A percentile compares a stretch with the other conserved stretches of the same genome.
These are phyloP conservation scores for Saimiri boliviensis DNA, from an alignment of 2,113 vertebrate species.

Conservation along the genomic window DNA sequence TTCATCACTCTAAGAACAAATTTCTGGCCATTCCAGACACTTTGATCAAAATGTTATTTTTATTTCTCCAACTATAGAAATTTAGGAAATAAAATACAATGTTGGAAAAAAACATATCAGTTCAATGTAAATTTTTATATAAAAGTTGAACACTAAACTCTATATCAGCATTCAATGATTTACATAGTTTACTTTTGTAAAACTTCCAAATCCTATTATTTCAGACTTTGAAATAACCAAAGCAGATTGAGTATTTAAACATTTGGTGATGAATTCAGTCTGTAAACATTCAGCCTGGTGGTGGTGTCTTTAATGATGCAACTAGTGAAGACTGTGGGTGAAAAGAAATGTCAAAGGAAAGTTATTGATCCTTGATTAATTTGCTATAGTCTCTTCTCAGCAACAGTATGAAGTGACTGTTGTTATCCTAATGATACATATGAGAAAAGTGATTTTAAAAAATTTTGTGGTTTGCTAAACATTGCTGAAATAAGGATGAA, in stretches of 20 bases:
- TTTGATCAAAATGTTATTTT: conserved; percentile 12
- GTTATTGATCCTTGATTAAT: not conserved
- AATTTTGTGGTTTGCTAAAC: not conserved
- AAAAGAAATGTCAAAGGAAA: not conserved
- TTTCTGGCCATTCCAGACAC: not conserved
- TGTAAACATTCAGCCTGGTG: not conserved
- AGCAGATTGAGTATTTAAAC: conserved; percentile 41
- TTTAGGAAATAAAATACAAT: not conserved
- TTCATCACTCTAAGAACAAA: not conserved
- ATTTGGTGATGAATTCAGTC: conserved; percentile 16
- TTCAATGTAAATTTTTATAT: conserved; percentile 23
- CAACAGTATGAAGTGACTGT: not conserved
- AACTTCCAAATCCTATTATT: conserved; percentile 61
- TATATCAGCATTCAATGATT: conserved; percentile 46
- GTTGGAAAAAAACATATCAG: not conserved
- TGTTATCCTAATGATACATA: not conserved
- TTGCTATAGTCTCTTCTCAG: not conserved
- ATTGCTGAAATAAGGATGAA: not conserved
- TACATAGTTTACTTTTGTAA: conserved; percentile 46
- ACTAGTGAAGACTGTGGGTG: not conserved
- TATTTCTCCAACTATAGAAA: not conserved
- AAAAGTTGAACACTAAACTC: conserved; percentile 46
- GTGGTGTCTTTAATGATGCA: not conserved
- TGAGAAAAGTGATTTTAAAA: not conserved
- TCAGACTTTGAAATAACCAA: conserved; percentile 45